Evolutionary conservation across 2,113 vertebrate genomes (phyloP).

Genomic region (Speoplatyrhinus poulsoni): DNA sequence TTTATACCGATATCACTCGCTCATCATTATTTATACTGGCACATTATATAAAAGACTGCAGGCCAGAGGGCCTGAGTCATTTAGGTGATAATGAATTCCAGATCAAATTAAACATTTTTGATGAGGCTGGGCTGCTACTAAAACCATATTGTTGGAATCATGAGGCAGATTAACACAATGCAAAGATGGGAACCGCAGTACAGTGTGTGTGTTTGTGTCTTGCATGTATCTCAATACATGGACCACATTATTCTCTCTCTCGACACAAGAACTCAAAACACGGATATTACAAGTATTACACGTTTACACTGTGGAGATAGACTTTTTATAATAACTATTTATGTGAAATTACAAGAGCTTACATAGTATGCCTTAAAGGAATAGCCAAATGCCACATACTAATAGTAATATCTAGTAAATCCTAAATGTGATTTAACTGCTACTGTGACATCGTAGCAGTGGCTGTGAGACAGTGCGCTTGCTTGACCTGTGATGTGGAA

Average conservation of each 20-base stretch:
- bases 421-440: slow-evolving; percentile 12
- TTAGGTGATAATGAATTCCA: slow-evolving; percentile 46
- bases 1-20: neutral
- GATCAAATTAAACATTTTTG: slow-evolving; percentile 50
- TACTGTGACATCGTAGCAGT: slow-evolving; percentile 11
- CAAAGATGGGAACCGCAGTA: slow-evolving; percentile 10
- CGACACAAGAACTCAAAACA: too few species aligned
- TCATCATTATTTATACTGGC: slow-evolving; percentile 41
- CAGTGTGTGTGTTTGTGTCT: neutral
- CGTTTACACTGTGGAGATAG: too few species aligned
- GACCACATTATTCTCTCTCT: slow-evolving; percentile 1
- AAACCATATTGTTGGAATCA: slow-evolving; percentile 46
- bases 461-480: slow-evolving; percentile 20
- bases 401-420: neutral
- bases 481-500: neutral
- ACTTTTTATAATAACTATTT: too few species aligned
- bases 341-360: too few species aligned
- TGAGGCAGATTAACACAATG: slow-evolving; percentile 26
- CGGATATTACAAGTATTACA: too few species aligned
- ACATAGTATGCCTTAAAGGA: too few species aligned
- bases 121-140: slow-evolving; percentile 35
- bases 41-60: slow-evolving; percentile 24
- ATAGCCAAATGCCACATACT: slow-evolving; percentile 11
- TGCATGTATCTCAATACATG: neutral
- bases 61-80: slow-evolving; percentile 47